Conservation (phyloP, 2,888 invertebrate species). For the Drosophila melanocephala region DNA sequence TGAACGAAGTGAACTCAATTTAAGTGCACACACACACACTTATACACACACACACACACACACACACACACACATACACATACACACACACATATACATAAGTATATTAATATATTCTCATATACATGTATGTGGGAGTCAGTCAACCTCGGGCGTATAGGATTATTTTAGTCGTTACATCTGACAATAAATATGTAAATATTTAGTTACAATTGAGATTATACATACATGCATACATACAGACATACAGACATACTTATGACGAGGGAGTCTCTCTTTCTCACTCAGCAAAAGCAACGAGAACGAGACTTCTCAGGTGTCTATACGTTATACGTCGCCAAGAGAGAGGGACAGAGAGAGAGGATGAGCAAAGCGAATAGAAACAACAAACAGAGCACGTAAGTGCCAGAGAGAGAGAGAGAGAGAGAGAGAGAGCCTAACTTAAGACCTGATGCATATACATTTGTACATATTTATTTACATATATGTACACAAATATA, state of each 20-base stretch:
- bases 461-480: conserved; percentile 9
- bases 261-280: conserved; percentile 8
- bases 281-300: conserved; percentile 43
- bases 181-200: conserved; percentile 4
- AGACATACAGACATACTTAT: conserved; percentile 1
- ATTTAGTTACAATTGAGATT: conserved; percentile 2
- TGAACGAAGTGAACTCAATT: conserved; percentile 2
- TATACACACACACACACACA: neutral
- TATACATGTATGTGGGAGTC: neutral
- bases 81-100: neutral
- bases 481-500: neutral
- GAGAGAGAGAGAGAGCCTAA: conserved; percentile 5
- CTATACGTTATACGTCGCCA: conserved; percentile 23
- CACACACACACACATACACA: neutral
- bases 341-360: conserved; percentile 2
- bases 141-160: neutral
- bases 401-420: conserved; percentile 12
- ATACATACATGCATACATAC: neutral
- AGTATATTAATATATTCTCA: neutral
- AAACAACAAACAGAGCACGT: conserved; percentile 9
- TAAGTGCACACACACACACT: neutral
- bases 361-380: conserved; percentile 20
- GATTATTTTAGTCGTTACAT: conserved; percentile 2
- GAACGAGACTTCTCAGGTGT: conserved; percentile 50
- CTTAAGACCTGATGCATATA: conserved; percentile 17